Evolutionary conservation across 2,888 invertebrate species (phyloP), one percentile per base, ranked within the genome.

Genomic region (Calliphora vomitoria): DNA sequence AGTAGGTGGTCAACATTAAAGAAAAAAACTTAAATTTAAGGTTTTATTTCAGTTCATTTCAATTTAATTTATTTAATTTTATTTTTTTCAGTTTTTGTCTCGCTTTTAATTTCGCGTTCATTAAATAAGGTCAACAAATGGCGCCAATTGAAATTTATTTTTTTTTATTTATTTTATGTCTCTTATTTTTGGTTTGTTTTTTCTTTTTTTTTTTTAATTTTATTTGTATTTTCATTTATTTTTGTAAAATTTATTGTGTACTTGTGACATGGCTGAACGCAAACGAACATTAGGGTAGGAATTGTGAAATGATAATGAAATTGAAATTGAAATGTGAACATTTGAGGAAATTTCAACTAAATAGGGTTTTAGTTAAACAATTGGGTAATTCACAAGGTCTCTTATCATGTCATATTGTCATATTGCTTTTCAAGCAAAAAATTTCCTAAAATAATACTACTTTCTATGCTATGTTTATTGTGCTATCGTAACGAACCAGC

Each of bases 1-100:
- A 97, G 98, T 98, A 94, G 96, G 98, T 92, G 80, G 81, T 69
- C 41, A 58, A 72, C 41, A 47, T 62, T 53, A 82, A 10, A 25
- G 10, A 6, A 60, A 25, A 25, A 25, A 1, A 41, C 18, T 58
- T 50, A 25, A 74, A 68, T 47, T 68, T 41, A 58, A 72, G 18
- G 4, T 76, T 71, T 82, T 18, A 58, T 80, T 82, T 85, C 44
- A 68, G 13, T 58, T 85, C 82, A 41, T 50, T 71, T 60, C 25
- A 60, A 35, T 66, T 75, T 38, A 44, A 64, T 76, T 68, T 47
- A 20, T 8, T 38, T 44, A 10, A 10, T 4, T 41, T 41, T 4
- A 8, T 44, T 44, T 44, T 44, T 44, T 25, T 6, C 25, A 20
- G 38, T 76, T 82, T 71, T 68, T 10, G 60, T 15, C 58, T 64